phyloP scores from a whole-genome alignment of 2,888 invertebrate genomes.

The Ophion ellenae region DNA sequence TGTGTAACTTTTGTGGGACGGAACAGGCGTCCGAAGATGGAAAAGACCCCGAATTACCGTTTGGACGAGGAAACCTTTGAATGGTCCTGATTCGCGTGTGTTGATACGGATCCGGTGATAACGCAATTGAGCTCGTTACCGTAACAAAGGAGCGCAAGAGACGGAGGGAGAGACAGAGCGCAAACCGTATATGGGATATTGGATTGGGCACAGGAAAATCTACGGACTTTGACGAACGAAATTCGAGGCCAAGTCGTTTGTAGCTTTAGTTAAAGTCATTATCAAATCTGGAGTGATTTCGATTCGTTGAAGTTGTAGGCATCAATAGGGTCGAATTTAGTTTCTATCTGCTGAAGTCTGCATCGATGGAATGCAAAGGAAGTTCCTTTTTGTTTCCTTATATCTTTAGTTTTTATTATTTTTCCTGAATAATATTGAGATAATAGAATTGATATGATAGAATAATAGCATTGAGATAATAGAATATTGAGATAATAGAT shows the following conservation, averaged over 20 bases:
- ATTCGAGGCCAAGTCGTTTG: not conserved
- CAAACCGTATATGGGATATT: not conserved
- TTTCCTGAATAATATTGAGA: not conserved
- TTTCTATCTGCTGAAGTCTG: not conserved
- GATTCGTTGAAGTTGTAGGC: not conserved
- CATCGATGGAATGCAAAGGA: not conserved
- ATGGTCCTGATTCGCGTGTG: not conserved
- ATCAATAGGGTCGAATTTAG: not conserved
- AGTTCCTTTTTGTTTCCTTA: not conserved
- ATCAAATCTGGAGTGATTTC: not conserved
- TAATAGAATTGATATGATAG: too few relatives aligned
- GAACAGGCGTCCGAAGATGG: not conserved
- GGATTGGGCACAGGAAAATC: not conserved
- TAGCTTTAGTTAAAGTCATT: not conserved
- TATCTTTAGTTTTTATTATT: not conserved
- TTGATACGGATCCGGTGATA: not conserved
- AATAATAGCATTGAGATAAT: too few relatives aligned
- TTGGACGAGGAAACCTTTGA: conserved; percentile 13
- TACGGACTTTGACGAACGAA: not conserved
- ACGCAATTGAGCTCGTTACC: conserved; percentile 37
- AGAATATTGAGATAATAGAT: too few relatives aligned
- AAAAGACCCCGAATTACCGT: not conserved
- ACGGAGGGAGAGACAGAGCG: not conserved
- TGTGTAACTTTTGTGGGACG: not conserved
- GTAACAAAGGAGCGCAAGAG: conserved; percentile 4